These are phyloP conservation scores for Oncorhynchus keta DNA, from an alignment of 2,113 vertebrate genomes.

Conservation along the genomic window DNA sequence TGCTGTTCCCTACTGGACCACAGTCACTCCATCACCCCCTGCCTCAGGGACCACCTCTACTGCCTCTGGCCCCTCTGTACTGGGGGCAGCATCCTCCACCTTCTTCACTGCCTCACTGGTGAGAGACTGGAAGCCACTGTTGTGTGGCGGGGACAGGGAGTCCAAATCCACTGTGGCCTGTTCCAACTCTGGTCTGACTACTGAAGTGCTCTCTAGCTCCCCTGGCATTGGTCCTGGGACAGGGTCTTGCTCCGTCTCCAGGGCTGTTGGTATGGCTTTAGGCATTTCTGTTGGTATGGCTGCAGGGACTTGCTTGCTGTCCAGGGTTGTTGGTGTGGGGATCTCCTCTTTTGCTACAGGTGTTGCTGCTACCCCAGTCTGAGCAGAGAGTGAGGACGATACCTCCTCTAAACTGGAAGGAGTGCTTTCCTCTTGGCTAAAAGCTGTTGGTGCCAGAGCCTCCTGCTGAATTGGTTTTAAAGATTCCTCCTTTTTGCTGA, in stretches of 20 bases:
- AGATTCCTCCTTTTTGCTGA: too few species aligned
- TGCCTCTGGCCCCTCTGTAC: neutral
- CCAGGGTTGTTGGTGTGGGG: neutral
- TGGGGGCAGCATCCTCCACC: neutral
- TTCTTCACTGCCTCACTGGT: conserved; percentile 25
- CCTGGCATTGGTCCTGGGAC: conserved; percentile 3
- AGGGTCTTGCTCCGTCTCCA: neutral
- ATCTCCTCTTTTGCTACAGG: neutral
- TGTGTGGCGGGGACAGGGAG: conserved; percentile 19
- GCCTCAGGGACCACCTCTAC: neutral
- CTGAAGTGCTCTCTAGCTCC: neutral
- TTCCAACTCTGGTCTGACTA: conserved; percentile 13
- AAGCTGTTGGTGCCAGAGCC: neutral
- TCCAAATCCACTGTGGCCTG: neutral
- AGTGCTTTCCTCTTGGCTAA: neutral
- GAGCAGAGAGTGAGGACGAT: neutral
- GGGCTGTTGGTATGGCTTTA: neutral
- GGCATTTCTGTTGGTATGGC: neutral
- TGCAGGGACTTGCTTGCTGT: neutral
- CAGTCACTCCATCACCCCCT: neutral
- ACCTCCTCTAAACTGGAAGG: conserved; percentile 7
- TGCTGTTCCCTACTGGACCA: too few species aligned
- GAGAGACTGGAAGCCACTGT: conserved; percentile 51
- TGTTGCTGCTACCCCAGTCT: conserved; percentile 8
- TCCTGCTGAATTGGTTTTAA: too few species aligned